Evolutionary conservation across 2,113 vertebrate species (phyloP).

Genomic region (Oryzias celebensis): DNA sequence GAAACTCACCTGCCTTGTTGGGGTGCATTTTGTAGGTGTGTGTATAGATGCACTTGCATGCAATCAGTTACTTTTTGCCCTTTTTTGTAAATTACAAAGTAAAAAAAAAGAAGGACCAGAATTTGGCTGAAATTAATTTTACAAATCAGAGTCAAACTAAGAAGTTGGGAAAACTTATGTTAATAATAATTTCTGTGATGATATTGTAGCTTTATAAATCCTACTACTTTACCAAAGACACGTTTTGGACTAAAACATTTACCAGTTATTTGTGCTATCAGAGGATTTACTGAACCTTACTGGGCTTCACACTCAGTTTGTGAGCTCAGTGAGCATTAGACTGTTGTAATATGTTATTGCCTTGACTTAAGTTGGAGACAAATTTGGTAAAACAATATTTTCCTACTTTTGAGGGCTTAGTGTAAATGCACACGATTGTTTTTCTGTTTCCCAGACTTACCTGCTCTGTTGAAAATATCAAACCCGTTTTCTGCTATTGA

Average conservation of each 20-base stretch:
- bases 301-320: constrained; percentile 21
- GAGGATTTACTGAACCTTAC: constrained; percentile 11
- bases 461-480: constrained; percentile 9
- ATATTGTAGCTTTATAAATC: constrained; percentile 24
- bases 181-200: constrained; percentile 19
- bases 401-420: constrained; percentile 33
- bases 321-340: constrained; percentile 38
- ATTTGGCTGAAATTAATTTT: not conserved
- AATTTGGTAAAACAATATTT: constrained; percentile 16
- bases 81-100: too few species aligned
- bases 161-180: not conserved
- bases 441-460: constrained; percentile 4
- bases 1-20: not conserved
- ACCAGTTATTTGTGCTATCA: constrained; percentile 6
- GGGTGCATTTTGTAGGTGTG: not conserved
- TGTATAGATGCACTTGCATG: not conserved
- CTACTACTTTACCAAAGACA: constrained; percentile 57
- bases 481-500: not conserved
- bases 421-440: constrained; percentile 40
- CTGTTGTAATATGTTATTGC: constrained; percentile 38
- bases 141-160: not conserved
- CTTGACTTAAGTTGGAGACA: constrained; percentile 27
- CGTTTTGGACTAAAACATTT: constrained; percentile 1
- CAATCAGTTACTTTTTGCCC: too few species aligned
- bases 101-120: not conserved